Evolutionary conservation across 2,797 vertebrate species (phyloP).

Genomic region (Glyptemys insculpta): DNA sequence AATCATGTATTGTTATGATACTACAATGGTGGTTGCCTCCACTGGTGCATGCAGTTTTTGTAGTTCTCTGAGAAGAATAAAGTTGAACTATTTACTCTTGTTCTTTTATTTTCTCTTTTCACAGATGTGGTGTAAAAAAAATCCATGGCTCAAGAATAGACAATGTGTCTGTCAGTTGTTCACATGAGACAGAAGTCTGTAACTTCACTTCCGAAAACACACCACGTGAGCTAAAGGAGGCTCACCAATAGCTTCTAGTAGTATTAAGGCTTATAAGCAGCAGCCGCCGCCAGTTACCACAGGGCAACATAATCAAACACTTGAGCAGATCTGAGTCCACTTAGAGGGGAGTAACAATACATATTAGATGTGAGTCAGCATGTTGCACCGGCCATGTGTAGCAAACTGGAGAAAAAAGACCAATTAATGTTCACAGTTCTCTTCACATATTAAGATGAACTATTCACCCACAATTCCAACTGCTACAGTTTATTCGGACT

Average conservation of each 20-base stretch:
- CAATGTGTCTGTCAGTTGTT: neutral
- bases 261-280: neutral
- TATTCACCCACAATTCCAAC: neutral
- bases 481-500: neutral
- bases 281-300: neutral
- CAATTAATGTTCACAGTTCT: accelerated
- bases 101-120: neutral
- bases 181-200: accelerated
- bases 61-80: constrained; percentile 19
- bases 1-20: constrained; percentile 54
- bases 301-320: accelerated
- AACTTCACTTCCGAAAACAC: neutral
- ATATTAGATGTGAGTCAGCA: neutral
- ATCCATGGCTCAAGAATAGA: constrained; percentile 37
- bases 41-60: neutral
- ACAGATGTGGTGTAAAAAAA: constrained; percentile 36
- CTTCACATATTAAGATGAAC: accelerated
- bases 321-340: neutral
- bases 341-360: neutral
- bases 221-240: neutral
- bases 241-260: neutral
- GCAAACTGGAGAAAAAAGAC: neutral
- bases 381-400: accelerated
- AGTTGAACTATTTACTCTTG: neutral
- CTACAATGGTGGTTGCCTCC: neutral